Conservation (phyloP, 1,140 invertebrate species). For the Euura saliciscinereae region DNA sequence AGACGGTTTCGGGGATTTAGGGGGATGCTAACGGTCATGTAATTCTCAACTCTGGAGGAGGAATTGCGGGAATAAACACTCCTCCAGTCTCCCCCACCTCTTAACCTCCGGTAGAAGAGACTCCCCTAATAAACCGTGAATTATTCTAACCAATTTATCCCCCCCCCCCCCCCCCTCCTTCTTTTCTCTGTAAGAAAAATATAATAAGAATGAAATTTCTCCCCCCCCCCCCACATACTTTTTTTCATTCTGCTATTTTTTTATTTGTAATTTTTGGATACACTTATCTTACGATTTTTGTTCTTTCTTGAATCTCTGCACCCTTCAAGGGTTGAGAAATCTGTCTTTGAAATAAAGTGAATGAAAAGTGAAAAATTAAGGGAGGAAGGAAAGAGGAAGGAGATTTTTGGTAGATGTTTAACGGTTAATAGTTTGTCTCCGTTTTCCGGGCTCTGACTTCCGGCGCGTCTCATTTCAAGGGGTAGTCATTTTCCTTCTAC, state of each 20-base stretch:
- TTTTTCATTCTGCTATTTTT: neutral
- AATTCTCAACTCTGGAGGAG: neutral
- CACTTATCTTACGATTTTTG: too few relatives aligned
- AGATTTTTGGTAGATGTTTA: neutral
- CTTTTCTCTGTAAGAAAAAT: neutral
- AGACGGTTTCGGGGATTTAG: neutral
- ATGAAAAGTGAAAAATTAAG: too few relatives aligned
- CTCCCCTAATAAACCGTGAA: neutral
- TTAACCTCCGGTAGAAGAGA: neutral
- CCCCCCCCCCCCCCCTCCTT: neutral
- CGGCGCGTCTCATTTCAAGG: slow-evolving; percentile 17
- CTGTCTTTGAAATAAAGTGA: too few relatives aligned
- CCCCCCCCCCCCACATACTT: neutral
- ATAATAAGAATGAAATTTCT: neutral
- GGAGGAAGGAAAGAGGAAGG: too few relatives aligned
- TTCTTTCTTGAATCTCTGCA: too few relatives aligned
- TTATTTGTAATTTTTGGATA: neutral
- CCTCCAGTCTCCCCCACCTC: neutral
- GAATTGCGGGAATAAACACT: slow-evolving; percentile 7
- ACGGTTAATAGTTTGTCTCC: slow-evolving; percentile 49
- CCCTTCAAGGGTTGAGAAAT: too few relatives aligned
- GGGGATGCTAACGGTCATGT: neutral
- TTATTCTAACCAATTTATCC: too few relatives aligned
- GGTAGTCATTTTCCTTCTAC: neutral
- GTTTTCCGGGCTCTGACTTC: slow-evolving; percentile 29